phyloP scores from a whole-genome alignment of 2,113 vertebrate species.

The Myrmecobius fasciatus region DNA sequence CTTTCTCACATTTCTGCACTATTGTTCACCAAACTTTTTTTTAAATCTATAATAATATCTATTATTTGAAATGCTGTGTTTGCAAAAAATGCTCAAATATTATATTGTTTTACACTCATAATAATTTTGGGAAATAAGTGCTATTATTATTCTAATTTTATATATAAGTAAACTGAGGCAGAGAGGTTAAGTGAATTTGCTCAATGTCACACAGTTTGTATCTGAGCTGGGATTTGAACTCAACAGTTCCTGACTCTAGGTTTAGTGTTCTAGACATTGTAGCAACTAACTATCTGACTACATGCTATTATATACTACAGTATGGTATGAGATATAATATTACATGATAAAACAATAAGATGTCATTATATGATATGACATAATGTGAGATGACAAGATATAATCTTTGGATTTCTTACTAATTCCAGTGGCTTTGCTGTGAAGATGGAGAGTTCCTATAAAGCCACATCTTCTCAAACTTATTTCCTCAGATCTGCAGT shows the following conservation, averaged over 20 bases:
- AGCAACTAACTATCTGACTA: not conserved
- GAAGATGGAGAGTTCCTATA: not conserved
- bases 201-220: not conserved
- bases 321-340: not conserved
- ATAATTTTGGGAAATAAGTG: not conserved
- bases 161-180: not conserved
- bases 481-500: not conserved
- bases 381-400: not conserved
- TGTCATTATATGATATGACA: too few relatives aligned
- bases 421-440: not conserved
- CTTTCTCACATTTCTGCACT: not conserved
- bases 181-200: not conserved
- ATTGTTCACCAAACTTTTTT: not conserved
- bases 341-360: not conserved
- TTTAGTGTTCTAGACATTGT: not conserved
- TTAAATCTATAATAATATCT: not conserved
- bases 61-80: not conserved
- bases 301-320: not conserved
- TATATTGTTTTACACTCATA: not conserved
- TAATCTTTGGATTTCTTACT: not conserved
- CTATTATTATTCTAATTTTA: not conserved
- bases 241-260: not conserved
- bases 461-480: not conserved
- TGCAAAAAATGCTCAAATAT: not conserved
- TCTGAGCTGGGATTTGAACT: not conserved